Evolutionary conservation across 2,888 invertebrate species (phyloP).

Genomic region (Tridacna gigas): DNA sequence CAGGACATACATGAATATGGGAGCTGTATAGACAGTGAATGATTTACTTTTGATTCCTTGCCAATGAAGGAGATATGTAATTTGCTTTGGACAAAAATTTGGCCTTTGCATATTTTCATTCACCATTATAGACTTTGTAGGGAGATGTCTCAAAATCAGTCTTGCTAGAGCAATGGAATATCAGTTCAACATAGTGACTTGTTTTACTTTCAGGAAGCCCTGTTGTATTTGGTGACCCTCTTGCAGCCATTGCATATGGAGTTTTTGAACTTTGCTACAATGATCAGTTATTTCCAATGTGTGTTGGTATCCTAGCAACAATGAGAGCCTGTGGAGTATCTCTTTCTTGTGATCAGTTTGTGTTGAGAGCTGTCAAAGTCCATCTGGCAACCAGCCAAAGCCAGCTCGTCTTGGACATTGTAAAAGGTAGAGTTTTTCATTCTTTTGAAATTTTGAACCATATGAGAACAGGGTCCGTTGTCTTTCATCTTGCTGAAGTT

Average conservation of each 20-base stretch:
- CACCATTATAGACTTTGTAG: no score
- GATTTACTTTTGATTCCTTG: no score
- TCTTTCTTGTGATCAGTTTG: not conserved
- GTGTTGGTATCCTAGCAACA: not conserved
- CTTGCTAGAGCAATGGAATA: not conserved
- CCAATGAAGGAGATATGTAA: no score
- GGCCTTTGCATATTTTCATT: no score
- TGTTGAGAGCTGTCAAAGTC: not conserved
- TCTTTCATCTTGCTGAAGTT: no score
- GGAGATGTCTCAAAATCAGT: not conserved
- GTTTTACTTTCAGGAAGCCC: not conserved
- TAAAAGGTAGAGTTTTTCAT: not conserved
- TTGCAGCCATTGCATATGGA: not conserved
- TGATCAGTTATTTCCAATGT: not conserved
- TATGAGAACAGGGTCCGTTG: no score
- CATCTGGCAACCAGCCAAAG: not conserved
- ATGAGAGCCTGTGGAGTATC: not conserved
- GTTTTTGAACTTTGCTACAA: conserved; percentile 6
- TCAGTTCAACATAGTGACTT: no score
- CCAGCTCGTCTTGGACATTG: not conserved
- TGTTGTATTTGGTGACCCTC: not conserved
- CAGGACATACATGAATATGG: no score
- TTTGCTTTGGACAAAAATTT: no score
- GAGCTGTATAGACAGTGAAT: no score
- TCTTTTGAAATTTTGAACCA: no score